Evolutionary conservation across 2,797 vertebrate genomes (phyloP).

Genomic region (Astyanax mexicanus): DNA sequence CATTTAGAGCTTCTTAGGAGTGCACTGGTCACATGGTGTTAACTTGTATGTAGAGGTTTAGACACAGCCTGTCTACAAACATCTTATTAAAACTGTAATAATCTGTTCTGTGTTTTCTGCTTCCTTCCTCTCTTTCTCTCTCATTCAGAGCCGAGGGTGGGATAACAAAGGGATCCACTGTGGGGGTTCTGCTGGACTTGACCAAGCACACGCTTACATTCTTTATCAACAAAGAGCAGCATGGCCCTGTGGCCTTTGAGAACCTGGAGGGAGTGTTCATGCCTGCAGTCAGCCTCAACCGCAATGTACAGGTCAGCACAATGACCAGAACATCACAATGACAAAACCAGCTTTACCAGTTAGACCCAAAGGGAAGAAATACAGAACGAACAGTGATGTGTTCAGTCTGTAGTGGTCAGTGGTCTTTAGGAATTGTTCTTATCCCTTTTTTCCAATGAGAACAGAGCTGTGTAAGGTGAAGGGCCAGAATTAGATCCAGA

Average conservation of each 20-base stretch:
- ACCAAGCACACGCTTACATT: conserved; percentile 91
- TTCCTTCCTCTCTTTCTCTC: conserved; percentile 7
- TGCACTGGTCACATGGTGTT: neutral
- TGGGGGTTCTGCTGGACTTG: conserved; percentile 95
- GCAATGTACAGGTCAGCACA: conserved; percentile 99
- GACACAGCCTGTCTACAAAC: neutral
- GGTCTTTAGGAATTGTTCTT: too few relatives aligned
- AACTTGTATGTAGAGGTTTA: neutral
- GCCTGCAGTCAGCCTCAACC: conserved; percentile 96
- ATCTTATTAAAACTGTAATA: neutral
- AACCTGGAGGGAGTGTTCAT: conserved; percentile 95
- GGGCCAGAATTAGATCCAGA: too few relatives aligned
- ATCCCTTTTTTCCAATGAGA: too few relatives aligned
- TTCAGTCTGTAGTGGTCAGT: too few relatives aligned
- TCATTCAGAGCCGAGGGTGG: conserved; percentile 91
- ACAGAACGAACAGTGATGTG: too few relatives aligned
- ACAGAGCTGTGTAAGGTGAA: too few relatives aligned
- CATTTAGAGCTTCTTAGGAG: neutral
- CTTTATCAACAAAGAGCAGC: conserved; percentile 95
- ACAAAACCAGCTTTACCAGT: too few relatives aligned
- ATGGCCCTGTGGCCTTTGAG: conserved; percentile 93
- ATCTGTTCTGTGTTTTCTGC: neutral
- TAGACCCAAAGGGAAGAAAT: too few relatives aligned
- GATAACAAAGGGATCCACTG: conserved; percentile 89
- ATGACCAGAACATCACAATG: too few relatives aligned